phyloP scores from a whole-genome alignment of 2,888 invertebrate genomes.

The Lepidocyrtoides sp. region DNA sequence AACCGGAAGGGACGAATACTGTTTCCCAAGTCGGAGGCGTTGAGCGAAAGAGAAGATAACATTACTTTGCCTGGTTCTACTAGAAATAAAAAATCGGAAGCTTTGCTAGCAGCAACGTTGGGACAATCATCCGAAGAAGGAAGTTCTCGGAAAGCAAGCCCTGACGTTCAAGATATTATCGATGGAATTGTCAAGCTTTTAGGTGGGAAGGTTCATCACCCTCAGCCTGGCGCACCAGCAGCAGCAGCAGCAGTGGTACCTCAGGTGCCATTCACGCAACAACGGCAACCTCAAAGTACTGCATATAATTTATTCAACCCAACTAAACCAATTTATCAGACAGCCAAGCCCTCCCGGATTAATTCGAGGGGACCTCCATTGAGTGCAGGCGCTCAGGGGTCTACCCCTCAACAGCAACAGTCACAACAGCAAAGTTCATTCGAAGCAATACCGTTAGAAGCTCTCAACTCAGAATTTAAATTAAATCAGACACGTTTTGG shows the following conservation, averaged over 20 bases:
- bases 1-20: conserved; percentile 58
- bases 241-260: background rate
- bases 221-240: conserved; percentile 38
- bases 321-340: conserved; percentile 79
- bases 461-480: conserved; percentile 82
- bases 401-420: conserved; percentile 35
- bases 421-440: conserved; percentile 83
- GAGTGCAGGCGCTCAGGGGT: conserved; percentile 85
- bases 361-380: conserved; percentile 96
- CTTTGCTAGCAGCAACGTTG: conserved; percentile 33
- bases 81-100: conserved; percentile 32
- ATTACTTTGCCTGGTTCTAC: background rate
- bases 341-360: conserved; percentile 88
- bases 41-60: conserved; percentile 66
- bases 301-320: conserved; percentile 85
- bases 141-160: conserved; percentile 85
- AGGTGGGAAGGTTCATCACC: conserved; percentile 92
- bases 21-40: conserved; percentile 67
- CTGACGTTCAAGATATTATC: conserved; percentile 96
- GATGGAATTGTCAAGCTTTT: conserved; percentile 94
- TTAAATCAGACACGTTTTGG: conserved; percentile 80
- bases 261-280: conserved; percentile 60
- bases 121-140: conserved; percentile 76
- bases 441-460: conserved; percentile 85
- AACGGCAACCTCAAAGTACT: conserved; percentile 71